Base-by-base conservation (phyloP, 2,888 invertebrate genomes). In the Tipula vernalis region DNA sequence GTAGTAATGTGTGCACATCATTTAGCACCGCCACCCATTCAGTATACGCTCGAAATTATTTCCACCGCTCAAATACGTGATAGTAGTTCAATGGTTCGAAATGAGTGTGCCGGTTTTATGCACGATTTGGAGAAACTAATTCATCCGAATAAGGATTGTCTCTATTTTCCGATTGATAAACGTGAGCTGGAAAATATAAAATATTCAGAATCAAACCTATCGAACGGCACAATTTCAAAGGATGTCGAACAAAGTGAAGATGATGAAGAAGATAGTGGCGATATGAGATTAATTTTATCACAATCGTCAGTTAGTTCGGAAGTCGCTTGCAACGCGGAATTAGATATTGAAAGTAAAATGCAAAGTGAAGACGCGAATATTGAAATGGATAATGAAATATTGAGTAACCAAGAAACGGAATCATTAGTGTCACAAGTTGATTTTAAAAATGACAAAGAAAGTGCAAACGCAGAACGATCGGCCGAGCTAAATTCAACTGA, bases 91-190 rank as follows among this genome's bases (percentile, higher is more conserved):
- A 86, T 87, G 3, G 89, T 90, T 5, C 88, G 90, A 13, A 36
- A 87, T 4, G 86, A 44, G 8, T 90, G 90, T 86, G 86, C 86
- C 0, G 83, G 88, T 13, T 86, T 89, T 84, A 87, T 90, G 15
- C 87, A 51, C 15, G 88, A 87, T 44, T 86, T 90, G 5, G 90
- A 90, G 87, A 89, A 89, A 87, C 87, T 89, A 3, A 86, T 90
- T 85, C 90, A 90, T 88, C 90, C 90, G 0, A 89, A 89, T 88
- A 90, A 90, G 86, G 89, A 90, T 41, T 87, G 88, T 18, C 87
- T 90, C 8, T 87, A 89, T 42, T 90, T 89, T 86, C 89, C 89
- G 5, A 87, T 88, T 0, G 89, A 90, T 86, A 71, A 88, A 6
- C 88, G 88, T 6, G 89, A 89, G 42, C 88, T 90, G 6, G 89